Percentiles rank a stretch among this genome's conserved stretches.
These are phyloP conservation scores for Penelope pileata DNA, from an alignment of 2,113 vertebrate species.

Conservation along the genomic window DNA sequence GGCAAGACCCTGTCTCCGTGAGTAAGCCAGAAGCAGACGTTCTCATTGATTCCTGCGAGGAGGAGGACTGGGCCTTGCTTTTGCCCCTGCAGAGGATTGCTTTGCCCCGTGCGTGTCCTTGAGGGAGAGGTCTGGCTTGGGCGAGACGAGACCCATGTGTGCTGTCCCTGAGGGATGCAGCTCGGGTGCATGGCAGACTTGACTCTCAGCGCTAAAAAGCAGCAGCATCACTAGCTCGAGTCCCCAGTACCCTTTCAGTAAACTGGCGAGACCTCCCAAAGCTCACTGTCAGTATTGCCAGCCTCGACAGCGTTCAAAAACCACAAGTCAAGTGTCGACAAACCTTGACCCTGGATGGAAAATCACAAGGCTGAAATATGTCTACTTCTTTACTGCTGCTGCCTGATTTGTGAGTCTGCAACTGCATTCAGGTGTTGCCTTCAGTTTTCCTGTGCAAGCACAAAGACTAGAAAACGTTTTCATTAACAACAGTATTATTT, in stretches of 20 bases:
- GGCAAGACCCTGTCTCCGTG: conserved; percentile 16
- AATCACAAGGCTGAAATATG: neutral
- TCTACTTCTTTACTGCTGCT: neutral
- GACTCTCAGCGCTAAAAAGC: neutral
- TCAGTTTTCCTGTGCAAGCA: neutral
- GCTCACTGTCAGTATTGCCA: neutral
- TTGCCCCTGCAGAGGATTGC: neutral
- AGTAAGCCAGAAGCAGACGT: conserved; percentile 23
- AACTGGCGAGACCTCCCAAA: neutral
- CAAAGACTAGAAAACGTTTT: neutral
- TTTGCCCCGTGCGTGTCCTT: accelerated
- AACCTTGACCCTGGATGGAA: neutral
- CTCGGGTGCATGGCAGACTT: neutral
- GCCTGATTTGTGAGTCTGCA: neutral
- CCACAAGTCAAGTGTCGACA: neutral
- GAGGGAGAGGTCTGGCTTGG: neutral
- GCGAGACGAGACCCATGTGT: neutral
- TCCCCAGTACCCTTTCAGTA: neutral
- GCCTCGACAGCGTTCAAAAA: neutral
- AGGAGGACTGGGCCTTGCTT: neutral
- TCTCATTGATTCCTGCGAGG: conserved; percentile 11
- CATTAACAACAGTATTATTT: neutral
- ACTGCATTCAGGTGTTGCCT: neutral
- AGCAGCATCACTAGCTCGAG: neutral
- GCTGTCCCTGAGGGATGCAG: neutral